Conservation (phyloP, 37 sponge, comb jelly and placozoan genomes). For the Amphimedon queenslandica region DNA sequence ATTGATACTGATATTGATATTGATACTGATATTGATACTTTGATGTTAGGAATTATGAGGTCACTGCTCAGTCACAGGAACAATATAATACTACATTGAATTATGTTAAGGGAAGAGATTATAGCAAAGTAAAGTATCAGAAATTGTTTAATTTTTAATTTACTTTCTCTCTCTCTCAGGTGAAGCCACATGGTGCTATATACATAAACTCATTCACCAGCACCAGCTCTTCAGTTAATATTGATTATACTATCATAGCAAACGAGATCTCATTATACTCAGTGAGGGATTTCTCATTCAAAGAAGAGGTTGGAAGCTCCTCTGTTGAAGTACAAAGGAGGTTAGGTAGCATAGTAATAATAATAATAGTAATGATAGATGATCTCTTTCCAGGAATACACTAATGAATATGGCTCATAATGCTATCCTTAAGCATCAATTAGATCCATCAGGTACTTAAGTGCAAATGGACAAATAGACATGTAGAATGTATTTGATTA, state of each 20-base stretch:
- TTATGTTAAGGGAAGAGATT: constrained; percentile 13
- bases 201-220: constrained; percentile 17
- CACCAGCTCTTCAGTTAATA: not conserved
- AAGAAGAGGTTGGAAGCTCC: not conserved
- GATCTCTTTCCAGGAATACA: constrained; percentile 40
- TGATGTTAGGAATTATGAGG: constrained; percentile 24
- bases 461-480: not conserved
- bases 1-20: too few species aligned
- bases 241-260: constrained; percentile 63
- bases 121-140: constrained; percentile 8
- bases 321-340: constrained; percentile 34
- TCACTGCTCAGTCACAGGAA: constrained; percentile 19
- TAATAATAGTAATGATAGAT: not conserved
- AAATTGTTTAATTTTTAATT: not conserved
- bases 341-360: constrained; percentile 12
- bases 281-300: not conserved
- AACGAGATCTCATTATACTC: constrained; percentile 34
- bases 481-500: not conserved
- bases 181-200: constrained; percentile 35
- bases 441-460: too few species aligned
- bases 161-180: not conserved
- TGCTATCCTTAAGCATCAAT: constrained; percentile 43
- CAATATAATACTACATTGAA: constrained; percentile 43
- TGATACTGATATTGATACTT: not conserved
- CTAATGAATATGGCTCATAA: constrained; percentile 70